Evolutionary conservation across 2,888 invertebrate species (phyloP), one percentile per base, ranked within the genome.

Genomic region (Phymatocera aterrima): DNA sequence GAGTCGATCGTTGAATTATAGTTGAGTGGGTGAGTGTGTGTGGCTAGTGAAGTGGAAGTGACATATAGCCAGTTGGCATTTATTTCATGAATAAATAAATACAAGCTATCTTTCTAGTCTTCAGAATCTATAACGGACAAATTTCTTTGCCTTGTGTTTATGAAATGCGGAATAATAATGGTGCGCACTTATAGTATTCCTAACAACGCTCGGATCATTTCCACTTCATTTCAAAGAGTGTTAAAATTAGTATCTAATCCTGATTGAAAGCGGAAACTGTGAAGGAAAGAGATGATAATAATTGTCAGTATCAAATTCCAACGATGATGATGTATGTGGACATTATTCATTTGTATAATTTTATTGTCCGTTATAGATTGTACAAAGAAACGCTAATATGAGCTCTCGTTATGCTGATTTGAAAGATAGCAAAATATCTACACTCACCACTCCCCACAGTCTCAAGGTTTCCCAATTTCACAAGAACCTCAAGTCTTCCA

Each of bases 381-480:
- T 91, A 83, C 91, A 92, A 88, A 92, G 93, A 93, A 93, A 94
- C 92, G 93, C 91, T 83, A 92, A 93, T 90, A 92, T 94, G 88
- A 94, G 94, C 91, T 93, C 94, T 91, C 95, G 95, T 89, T 97
- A 96, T 92, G 94, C 94, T 91, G 96, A 96, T 92, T 93, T 96
- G 94, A 97, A 97, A 95, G 96, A 96, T 93, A 95, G 95, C 93
- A 96, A 96, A 94, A 96, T 97, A 91, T 94, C 95, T 85, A 96
- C 96, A 87, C 92, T 97, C 91, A 96, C 95, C 84, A 95, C 96
- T 84, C 94, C 95, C 91, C 95, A 97, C 92, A 96, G 97, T 92
- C 95, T 96, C 92, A 97, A 97, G 93, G 97, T 98, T 90, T 96
- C 97, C 89, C 96, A 97, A 93, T 98, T 98, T 93, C 98, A 98